Percentiles rank a stretch among this genome's conserved stretches.
These are phyloP conservation scores for Tenebrosternarchus preto DNA, from an alignment of 2,113 vertebrate genomes.

Conservation along the genomic window DNA sequence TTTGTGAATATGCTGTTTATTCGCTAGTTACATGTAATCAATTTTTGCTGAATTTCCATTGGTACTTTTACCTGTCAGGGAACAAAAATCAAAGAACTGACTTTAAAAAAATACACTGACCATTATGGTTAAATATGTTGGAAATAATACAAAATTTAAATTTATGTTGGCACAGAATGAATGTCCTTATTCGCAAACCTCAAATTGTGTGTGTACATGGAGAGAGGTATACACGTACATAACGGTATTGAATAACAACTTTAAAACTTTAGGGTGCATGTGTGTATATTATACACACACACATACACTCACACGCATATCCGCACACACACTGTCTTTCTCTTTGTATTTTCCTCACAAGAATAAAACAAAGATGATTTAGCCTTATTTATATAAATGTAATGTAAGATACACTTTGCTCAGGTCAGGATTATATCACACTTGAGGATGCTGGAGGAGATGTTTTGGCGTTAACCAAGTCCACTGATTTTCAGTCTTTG, in stretches of 20 bases:
- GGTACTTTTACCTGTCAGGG: slow-evolving; percentile 1
- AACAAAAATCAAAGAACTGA: slow-evolving; percentile 1
- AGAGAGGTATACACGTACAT: slow-evolving; percentile 22
- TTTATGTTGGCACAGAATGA: too few relatives aligned
- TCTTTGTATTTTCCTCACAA: slow-evolving; percentile 21
- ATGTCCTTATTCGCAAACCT: too few relatives aligned
- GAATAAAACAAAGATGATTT: slow-evolving; percentile 18
- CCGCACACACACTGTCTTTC: too few relatives aligned
- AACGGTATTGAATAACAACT: slow-evolving; percentile 7
- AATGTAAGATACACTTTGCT: slow-evolving; percentile 37
- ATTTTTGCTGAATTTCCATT: not conserved
- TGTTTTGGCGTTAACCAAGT: slow-evolving; percentile 36
- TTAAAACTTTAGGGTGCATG: not conserved
- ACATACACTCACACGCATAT: too few relatives aligned
- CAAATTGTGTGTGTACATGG: too few relatives aligned
- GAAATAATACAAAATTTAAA: too few relatives aligned
- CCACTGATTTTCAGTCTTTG: slow-evolving; percentile 44
- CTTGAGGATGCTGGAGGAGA: slow-evolving; percentile 39
- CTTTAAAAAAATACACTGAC: not conserved
- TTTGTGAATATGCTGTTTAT: not conserved
- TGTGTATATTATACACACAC: too few relatives aligned
- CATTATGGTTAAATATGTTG: not conserved
- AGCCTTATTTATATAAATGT: slow-evolving; percentile 24
- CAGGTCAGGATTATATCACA: slow-evolving; percentile 50
- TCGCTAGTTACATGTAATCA: slow-evolving; percentile 2